Conservation (phyloP, 1,140 invertebrate genomes). For the Apis dorsata region DNA sequence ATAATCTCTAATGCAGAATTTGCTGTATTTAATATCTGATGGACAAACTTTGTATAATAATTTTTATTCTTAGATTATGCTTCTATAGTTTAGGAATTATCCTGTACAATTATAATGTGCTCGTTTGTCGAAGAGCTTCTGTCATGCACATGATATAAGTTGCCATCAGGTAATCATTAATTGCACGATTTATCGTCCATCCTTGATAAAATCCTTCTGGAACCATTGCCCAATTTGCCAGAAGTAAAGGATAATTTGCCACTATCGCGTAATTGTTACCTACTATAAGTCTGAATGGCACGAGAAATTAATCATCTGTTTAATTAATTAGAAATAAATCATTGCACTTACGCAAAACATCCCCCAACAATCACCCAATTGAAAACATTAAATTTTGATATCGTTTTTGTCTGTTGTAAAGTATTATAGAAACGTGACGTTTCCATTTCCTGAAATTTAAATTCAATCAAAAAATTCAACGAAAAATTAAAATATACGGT, state of each 20-base stretch:
- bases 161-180: slow-evolving; percentile 69
- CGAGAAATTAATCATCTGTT: too few species aligned
- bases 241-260: slow-evolving; percentile 56
- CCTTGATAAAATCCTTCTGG: slow-evolving; percentile 54
- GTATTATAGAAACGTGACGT: not conserved
- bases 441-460: slow-evolving; percentile 13
- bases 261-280: slow-evolving; percentile 55
- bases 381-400: not conserved
- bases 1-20: too few species aligned
- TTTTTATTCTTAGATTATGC: too few species aligned
- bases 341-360: slow-evolving; percentile 51
- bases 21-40: too few species aligned
- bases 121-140: slow-evolving; percentile 57
- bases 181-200: slow-evolving; percentile 53
- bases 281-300: slow-evolving; percentile 51
- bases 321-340: not conserved
- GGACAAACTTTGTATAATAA: too few species aligned
- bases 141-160: slow-evolving; percentile 60
- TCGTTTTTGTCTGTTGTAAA: not conserved
- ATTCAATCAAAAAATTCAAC: not conserved
- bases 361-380: slow-evolving; percentile 27
- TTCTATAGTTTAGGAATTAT: too few species aligned
- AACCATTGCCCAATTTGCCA: slow-evolving; percentile 49
- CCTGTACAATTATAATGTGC: not conserved
- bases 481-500: not conserved